These are phyloP conservation scores for Neolamprologus modestus DNA, from an alignment of 2,113 vertebrate species.

Conservation along the genomic window DNA sequence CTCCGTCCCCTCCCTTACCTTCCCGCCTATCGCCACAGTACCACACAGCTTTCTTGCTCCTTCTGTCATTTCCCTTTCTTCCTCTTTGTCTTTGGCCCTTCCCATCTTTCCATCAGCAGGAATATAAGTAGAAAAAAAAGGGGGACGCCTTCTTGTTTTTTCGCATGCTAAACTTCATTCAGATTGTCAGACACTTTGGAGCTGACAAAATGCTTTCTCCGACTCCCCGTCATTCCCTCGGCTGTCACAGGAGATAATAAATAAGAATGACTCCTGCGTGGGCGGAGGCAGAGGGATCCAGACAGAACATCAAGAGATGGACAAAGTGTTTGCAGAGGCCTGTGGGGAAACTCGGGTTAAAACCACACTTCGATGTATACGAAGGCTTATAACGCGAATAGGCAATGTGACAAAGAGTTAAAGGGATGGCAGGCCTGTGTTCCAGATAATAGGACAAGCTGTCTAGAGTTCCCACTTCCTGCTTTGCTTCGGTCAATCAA, in stretches of 20 bases:
- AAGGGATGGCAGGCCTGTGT: slow-evolving; percentile 50
- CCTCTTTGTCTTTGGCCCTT: background rate
- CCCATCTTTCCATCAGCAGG: slow-evolving; percentile 16
- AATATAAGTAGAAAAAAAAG: slow-evolving; percentile 1
- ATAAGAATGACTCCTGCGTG: slow-evolving; percentile 60
- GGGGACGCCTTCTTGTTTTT: slow-evolving; percentile 45
- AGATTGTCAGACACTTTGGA: slow-evolving; percentile 70
- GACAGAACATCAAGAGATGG: slow-evolving; percentile 47
- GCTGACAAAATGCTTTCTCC: slow-evolving; percentile 69
- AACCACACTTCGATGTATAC: slow-evolving; percentile 29
- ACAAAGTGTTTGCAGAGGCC: slow-evolving; percentile 59
- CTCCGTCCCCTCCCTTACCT: slow-evolving; percentile 17
- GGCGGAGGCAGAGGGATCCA: slow-evolving; percentile 22
- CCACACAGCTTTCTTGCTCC: slow-evolving; percentile 38
- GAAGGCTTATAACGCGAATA: slow-evolving; percentile 50
- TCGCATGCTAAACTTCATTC: slow-evolving; percentile 63
- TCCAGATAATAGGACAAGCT: slow-evolving; percentile 60
- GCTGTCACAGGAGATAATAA: slow-evolving; percentile 67
- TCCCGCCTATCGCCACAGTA: background rate
- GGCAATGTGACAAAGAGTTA: slow-evolving; percentile 56
- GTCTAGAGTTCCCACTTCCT: slow-evolving; percentile 40
- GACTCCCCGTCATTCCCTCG: slow-evolving; percentile 42
- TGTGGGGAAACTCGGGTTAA: slow-evolving; percentile 34
- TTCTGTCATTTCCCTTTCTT: slow-evolving; percentile 22
- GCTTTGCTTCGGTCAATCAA: slow-evolving; percentile 47